Evolutionary conservation across 2,797 vertebrate species (phyloP), one percentile per base, ranked within the genome.

Genomic region (Lutjanus campechanus): DNA sequence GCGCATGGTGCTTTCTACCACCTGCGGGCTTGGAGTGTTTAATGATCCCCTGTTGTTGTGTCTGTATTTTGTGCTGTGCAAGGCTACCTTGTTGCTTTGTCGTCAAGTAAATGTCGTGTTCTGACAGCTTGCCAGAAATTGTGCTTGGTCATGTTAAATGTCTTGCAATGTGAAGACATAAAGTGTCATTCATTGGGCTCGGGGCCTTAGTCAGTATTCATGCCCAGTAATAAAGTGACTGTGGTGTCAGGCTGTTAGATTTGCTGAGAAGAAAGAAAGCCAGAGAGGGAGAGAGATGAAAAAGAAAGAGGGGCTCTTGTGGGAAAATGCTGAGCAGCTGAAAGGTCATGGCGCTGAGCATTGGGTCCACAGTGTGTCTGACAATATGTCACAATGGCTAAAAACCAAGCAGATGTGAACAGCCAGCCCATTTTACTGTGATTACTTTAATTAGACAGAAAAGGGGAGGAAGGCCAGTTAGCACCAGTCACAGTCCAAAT

Each of bases 401-500:
- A 91, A 36, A 93, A 91, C 78, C 67, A 76, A 84, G 69, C 76
- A 91, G 94, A 93, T 91, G 91, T 93, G 89, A 93, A 73, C 88
- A 88, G 78, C 71, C 61, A 69, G 73, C 73, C 55, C 69, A 80
- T 78, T 91, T 86, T 84, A 76, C 53, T 73, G 70, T 60, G 61
- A 78, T 77, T 43, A 77, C 53, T 86, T 73, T 87, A 91, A 93
- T 94, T 88, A 90, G 73, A 87, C 81, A 61, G 73, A 79, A 78
- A 81, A 77, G 73, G 40, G 22, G 55, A 77, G 58, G 56, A 72
- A 46, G 63, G 67, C 79, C 69, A 73, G 56, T 87, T 85, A 66
- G 59, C 76, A 90, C 76, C 71, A 90, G 85, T 40, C 74, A 66
- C n/a, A 56, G 50, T 75, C 76, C 54, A 22, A 61, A 51, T 53